phyloP scores from a whole-genome alignment of 2,797 vertebrate species.

The Eulemur mongoz region DNA sequence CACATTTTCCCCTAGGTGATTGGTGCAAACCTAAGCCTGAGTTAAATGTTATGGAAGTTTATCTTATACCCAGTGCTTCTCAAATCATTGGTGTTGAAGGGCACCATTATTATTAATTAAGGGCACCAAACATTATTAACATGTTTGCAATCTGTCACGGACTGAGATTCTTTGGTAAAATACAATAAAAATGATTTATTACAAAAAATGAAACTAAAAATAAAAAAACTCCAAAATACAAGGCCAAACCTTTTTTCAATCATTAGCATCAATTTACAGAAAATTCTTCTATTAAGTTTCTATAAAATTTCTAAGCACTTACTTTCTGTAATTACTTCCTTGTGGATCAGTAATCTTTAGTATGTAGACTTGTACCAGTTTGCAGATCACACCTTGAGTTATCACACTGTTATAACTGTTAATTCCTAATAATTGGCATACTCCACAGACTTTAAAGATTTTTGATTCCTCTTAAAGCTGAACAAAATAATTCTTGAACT shows the following conservation, averaged over 20 bases:
- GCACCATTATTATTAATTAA: background rate
- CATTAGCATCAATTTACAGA: slow-evolving; percentile 1
- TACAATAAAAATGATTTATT: background rate
- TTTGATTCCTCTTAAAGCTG: background rate
- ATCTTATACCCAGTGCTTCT: background rate
- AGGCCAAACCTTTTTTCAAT: background rate
- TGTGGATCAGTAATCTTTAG: background rate
- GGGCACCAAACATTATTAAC: background rate
- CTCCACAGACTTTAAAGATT: background rate
- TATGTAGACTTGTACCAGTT: background rate
- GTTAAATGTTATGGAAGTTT: background rate
- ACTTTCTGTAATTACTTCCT: background rate
- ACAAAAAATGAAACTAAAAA: background rate
- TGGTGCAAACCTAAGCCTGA: background rate
- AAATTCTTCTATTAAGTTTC: background rate
- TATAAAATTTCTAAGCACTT: background rate
- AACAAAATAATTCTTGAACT: background rate
- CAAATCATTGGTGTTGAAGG: background rate
- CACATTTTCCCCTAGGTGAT: background rate
- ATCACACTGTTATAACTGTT: background rate
- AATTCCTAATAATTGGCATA: background rate
- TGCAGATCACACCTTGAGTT: background rate
- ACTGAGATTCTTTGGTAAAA: background rate
- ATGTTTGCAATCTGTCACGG: background rate
- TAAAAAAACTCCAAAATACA: background rate